These are phyloP conservation scores for Drosophila kohkoa DNA, from an alignment of 1,140 invertebrate species.

Conservation along the genomic window DNA sequence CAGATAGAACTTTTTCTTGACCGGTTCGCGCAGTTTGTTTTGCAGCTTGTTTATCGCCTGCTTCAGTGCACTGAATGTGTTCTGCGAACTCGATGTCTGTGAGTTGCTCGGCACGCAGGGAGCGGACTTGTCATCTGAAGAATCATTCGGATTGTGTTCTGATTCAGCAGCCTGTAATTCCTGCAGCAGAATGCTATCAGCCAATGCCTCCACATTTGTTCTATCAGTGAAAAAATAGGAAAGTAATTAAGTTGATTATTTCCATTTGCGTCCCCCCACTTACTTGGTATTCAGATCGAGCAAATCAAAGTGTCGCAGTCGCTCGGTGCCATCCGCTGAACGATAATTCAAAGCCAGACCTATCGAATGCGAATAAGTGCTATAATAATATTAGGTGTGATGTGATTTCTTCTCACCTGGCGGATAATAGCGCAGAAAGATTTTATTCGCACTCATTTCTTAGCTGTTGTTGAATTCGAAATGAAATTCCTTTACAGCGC, in stretches of 20 bases:
- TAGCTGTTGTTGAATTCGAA: slow-evolving; percentile 30
- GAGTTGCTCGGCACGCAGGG: slow-evolving; percentile 27
- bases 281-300: slow-evolving; percentile 87
- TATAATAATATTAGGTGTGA: neutral
- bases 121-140: neutral
- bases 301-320: slow-evolving; percentile 88
- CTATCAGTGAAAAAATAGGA: slow-evolving; percentile 5
- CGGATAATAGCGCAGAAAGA: slow-evolving; percentile 89
- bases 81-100: slow-evolving; percentile 47
- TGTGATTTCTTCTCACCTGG: slow-evolving; percentile 85
- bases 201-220: slow-evolving; percentile 59
- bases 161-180: slow-evolving; percentile 52
- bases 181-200: slow-evolving; percentile 58
- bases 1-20: slow-evolving; percentile 88
- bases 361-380: slow-evolving; percentile 4
- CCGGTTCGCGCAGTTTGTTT: slow-evolving; percentile 85
- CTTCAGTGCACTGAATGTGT: slow-evolving; percentile 76
- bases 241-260: no score
- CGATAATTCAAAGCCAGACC: slow-evolving; percentile 84
- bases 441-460: slow-evolving; percentile 88
- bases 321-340: slow-evolving; percentile 76
- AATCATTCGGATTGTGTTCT: neutral
- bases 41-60: slow-evolving; percentile 86
- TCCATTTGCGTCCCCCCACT: slow-evolving; percentile 13
- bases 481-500: slow-evolving; percentile 48